Evolutionary conservation across 2,888 invertebrate genomes (phyloP), one percentile per base, ranked within the genome.

Genomic region (Ligdia adustata): DNA sequence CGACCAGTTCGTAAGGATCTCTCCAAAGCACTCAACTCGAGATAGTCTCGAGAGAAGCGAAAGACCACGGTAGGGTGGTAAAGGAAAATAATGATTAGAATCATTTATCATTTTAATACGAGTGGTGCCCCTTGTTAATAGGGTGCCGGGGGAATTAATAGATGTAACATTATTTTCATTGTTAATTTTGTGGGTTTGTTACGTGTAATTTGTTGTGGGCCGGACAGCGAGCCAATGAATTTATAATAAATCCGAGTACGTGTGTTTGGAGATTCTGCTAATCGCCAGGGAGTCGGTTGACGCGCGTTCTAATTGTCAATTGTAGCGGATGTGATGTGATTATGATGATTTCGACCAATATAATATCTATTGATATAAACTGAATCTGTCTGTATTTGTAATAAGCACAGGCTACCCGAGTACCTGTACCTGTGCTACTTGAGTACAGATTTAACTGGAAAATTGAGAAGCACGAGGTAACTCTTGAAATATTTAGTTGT

Each of bases 51-150:
- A 35, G 45, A 46, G 47, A 12, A 29, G 12, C n/a, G 12, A 28
- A 20, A 42, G 33, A 11, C 42, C 57, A 42, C 20, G 28, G 22
- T 55, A 59, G 2, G 48, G 3, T 74, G 72, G 85, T 60, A 55
- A 58, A 61, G 64, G 64, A 72, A 66, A 80, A 82, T 78, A 78
- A 83, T 86, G 82, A 86, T 86, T 82, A 79, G 77, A 72, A 76
- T 74, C 79, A 86, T 88, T 86, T 87, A 85, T 88, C 87, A 88
- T 87, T 88, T 87, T 87, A 87, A 88, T 87, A 85, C 79, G 84
- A 75, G 69, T 66, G 71, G 72, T 77, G 75, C 85, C 84, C 80
- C 78, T 74, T 78, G 84, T 85, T 87, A 86, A 83, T 83, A 78
- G 75, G 70, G 70, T 82, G 83, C 72, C 77, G 69, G 71, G 82